phyloP scores from a whole-genome alignment of 2,797 vertebrate genomes.

The Synaphobranchus kaupii region DNA sequence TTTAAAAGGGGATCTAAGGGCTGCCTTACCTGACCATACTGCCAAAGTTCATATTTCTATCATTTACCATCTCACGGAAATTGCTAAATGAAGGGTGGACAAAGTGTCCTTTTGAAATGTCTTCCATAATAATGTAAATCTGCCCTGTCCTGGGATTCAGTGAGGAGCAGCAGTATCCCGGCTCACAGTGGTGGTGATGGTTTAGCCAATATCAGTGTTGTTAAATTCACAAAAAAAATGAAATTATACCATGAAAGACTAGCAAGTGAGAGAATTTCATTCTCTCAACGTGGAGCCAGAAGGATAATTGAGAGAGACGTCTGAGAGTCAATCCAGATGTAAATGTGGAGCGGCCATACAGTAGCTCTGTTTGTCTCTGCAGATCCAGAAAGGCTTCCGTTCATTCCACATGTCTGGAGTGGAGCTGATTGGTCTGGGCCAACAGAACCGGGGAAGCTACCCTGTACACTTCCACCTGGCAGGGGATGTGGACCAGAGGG shows the following conservation, averaged over 20 bases:
- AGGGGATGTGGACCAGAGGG: conserved; percentile 53
- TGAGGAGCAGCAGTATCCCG: not conserved
- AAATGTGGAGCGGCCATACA: not conserved
- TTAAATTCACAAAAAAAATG: not conserved
- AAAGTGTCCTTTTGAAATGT: not conserved
- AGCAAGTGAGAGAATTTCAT: not conserved
- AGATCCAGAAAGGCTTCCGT: conserved; percentile 61
- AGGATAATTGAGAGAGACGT: not conserved
- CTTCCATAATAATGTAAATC: not conserved
- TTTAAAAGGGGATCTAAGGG: too few species aligned
- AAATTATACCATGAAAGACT: not conserved
- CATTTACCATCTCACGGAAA: not conserved
- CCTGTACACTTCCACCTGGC: conserved; percentile 52
- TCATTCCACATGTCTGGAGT: conserved; percentile 55
- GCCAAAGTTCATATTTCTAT: too few species aligned
- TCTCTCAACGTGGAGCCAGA: not conserved
- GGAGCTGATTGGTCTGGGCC: conserved; percentile 49
- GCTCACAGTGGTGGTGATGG: not conserved
- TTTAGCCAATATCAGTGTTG: too few species aligned
- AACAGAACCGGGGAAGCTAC: conserved; percentile 51
- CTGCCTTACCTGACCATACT: too few species aligned
- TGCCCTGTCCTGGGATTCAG: not conserved
- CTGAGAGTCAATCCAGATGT: not conserved
- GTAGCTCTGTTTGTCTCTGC: conserved; percentile 40
- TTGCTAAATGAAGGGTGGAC: not conserved